Evolutionary conservation across 2,888 invertebrate species (phyloP), one percentile per base, ranked within the genome.

Genomic region (Leptodirus hochenwartii): DNA sequence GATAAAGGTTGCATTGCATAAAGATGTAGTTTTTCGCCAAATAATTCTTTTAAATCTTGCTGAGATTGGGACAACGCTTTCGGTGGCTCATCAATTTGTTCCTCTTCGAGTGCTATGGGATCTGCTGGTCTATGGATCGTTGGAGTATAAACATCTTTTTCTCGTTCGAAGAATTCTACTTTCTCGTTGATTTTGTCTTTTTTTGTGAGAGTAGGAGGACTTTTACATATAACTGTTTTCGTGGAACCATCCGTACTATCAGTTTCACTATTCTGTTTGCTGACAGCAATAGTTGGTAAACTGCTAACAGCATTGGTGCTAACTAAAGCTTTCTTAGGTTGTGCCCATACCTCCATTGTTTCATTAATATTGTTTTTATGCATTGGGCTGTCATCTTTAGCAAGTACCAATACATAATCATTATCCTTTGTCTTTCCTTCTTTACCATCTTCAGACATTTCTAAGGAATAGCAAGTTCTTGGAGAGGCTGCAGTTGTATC

Each of bases 21-120:
- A 44, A 62, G 68, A 38, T 62, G 61, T 43, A 61, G 59, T 38
- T 69, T 66, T 50, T 84, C 82, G 0, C 84, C 84, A 45, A 79
- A 82, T n/a, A 81, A 56, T 40, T 82, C 84, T 45, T 77, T 79
- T 32, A 84, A 56, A 52, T 80, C 73, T 17, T 80, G 64, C 45
- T 69, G 73, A 1, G 77, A 77, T 41, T 70, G 71, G 1, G 76
- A 73, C 26, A 65, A 59, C n/a, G 55, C 53, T 28, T 32, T 25
- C 10, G 29, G 24, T 12, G 27, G 15, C 31, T 29, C 31, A 15
- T 33, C 32, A 5, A 24, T 17, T 25, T 37, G 29, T 31, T 40
- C 39, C 16, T 16, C 9, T 8, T 47, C 34, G 39, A 43, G 37
- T 41, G 42, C 34, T 29, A 42, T 47, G 36, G 44, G 41, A 47